Conservation (phyloP, 92 coral and sea anemone genomes). For the Plumapathes pennacea region DNA sequence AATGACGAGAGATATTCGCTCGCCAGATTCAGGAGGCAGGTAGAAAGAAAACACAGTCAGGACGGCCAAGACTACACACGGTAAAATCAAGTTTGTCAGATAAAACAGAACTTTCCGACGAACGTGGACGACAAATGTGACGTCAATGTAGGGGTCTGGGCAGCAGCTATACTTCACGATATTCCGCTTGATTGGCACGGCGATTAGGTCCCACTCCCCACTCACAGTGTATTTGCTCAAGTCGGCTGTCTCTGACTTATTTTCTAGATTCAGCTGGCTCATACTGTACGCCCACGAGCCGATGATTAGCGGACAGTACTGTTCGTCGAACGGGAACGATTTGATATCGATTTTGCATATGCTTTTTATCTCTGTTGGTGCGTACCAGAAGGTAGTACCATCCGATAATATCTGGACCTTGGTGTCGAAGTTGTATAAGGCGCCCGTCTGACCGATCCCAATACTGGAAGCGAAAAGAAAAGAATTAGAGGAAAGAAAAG, state of each 20-base stretch:
- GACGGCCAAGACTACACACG: conserved; percentile 72
- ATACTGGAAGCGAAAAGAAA: conserved; percentile 38
- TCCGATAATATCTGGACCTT: conserved; percentile 57
- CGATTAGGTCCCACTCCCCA: conserved; percentile 85
- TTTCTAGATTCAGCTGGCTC: conserved; percentile 55
- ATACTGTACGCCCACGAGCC: conserved; percentile 98
- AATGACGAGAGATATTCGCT: conserved; percentile 85
- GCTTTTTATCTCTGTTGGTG: conserved; percentile 88
- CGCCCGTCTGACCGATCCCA: conserved; percentile 89
- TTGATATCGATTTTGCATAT: conserved; percentile 90
- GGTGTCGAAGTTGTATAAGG: conserved; percentile 82
- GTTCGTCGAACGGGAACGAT: conserved; percentile 86
- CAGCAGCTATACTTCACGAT: conserved; percentile 82
- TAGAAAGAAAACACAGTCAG: conserved; percentile 74
- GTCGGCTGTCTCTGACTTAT: conserved; percentile 58
- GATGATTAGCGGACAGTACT: conserved; percentile 71
- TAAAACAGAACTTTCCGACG: conserved; percentile 85
- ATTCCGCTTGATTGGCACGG: conserved; percentile 65
- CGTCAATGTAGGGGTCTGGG: conserved; percentile 80
- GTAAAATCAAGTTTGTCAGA: conserved; percentile 76
- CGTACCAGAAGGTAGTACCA: conserved; percentile 74
- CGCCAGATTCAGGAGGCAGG: conserved; percentile 90
- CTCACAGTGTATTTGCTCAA: conserved; percentile 69
- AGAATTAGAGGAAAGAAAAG: not conserved
- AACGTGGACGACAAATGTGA: conserved; percentile 73